Percentiles rank a stretch among this genome's conserved stretches.
These are phyloP conservation scores for Hyles lineata DNA, from an alignment of 2,888 invertebrate species.

Conservation along the genomic window DNA sequence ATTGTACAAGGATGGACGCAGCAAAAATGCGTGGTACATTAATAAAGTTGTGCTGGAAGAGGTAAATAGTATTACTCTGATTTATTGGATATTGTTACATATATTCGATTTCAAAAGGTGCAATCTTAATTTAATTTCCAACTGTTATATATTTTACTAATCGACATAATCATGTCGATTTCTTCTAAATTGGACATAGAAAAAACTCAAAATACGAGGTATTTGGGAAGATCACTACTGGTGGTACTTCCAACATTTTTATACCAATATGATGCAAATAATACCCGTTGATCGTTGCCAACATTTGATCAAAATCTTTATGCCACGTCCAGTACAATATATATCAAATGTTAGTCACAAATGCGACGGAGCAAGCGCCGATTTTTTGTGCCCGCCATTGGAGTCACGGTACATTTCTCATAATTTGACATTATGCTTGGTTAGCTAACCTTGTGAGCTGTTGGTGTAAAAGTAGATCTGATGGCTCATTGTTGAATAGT, in stretches of 20 bases:
- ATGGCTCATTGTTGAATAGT: slow-evolving; percentile 5
- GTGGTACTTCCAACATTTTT: neutral
- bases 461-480: slow-evolving; percentile 24
- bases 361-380: slow-evolving; percentile 1
- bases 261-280: neutral
- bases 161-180: too few relatives aligned
- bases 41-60: neutral
- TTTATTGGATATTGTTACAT: neutral
- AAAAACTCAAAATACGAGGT: too few relatives aligned
- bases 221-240: too few relatives aligned
- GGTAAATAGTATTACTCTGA: neutral
- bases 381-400: slow-evolving; percentile 17
- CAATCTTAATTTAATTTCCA: too few relatives aligned
- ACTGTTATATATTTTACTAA: too few relatives aligned
- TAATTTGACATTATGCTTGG: slow-evolving; percentile 44
- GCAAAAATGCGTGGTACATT: neutral
- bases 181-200: too few relatives aligned
- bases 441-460: slow-evolving; percentile 41
- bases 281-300: neutral
- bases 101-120: too few relatives aligned
- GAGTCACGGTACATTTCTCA: slow-evolving; percentile 34
- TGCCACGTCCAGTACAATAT: neutral
- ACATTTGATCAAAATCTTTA: neutral
- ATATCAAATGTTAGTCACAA: slow-evolving; percentile 7
- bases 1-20: slow-evolving; percentile 51